Evolutionary conservation across 2,113 vertebrate genomes (phyloP), one percentile per base, ranked within the genome.

Genomic region (Acanthisitta chloris): DNA sequence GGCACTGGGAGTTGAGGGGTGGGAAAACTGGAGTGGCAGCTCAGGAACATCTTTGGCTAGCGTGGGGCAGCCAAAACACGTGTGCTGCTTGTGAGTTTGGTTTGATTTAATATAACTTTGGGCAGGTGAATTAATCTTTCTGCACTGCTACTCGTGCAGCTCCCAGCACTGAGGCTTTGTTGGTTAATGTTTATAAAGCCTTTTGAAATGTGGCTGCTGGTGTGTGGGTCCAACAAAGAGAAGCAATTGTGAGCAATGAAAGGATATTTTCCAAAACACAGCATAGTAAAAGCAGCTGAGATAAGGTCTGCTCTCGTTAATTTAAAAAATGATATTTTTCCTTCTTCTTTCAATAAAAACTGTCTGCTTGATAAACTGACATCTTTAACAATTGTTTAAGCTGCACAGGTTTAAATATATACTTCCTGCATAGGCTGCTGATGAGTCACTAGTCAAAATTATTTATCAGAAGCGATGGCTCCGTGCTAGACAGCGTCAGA

Each of bases 401-500:
- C 94, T 88, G 81, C 46, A 23, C 70, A 83, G 90, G 90, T 86
- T 91, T 65, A 59, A 88, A 97, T 95, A 94, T 87, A 82, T 62
- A 87, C 94, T 86, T 93, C 66, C 76, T 93, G 92, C 92, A 97
- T 91, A 86, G 96, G 97, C 97, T 97, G 95, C 82, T 69, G 96
- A 86, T 97, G 98, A 97, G 97, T 97, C 96, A 96, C 95, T 95
- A 94, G 92, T 97, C 92, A 95, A 88, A 97, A 95, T 96, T 97
- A 96, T 96, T 98, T 97, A 97, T 95, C 97, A 74, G 89, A 61
- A 89, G 81, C 23, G 81, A 93, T 95, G 83, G 84, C 96, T 96
- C 90, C n/a, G 95, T 76, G 72, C 74, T 65, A 93, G 92, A 88
- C 91, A 57, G 96, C 26, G 12, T 34, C 46, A 88, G 90, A 45